Percentiles rank a stretch among this genome's conserved stretches.
These are phyloP conservation scores for Pseudobourletiella spinata DNA, from an alignment of 1,140 invertebrate species.

Conservation along the genomic window DNA sequence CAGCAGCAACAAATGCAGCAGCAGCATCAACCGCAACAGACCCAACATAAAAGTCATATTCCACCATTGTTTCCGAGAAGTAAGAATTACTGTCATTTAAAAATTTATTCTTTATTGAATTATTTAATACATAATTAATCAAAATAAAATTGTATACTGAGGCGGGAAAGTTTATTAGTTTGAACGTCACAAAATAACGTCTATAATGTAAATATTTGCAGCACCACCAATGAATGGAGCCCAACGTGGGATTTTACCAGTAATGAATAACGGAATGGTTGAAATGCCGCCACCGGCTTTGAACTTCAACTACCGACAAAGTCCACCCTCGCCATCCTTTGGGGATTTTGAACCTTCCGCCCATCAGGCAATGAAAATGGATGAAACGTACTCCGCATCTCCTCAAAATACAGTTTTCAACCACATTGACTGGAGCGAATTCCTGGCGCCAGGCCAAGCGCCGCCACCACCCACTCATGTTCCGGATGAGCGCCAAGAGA, in stretches of 20 bases:
- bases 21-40: not conserved
- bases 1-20: not conserved
- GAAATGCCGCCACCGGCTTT: not conserved
- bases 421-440: slow-evolving; percentile 35
- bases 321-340: slow-evolving; percentile 6
- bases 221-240: not conserved
- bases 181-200: too few relatives aligned
- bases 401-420: slow-evolving; percentile 24
- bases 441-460: slow-evolving; percentile 27
- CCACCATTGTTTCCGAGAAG: not conserved
- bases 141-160: too few relatives aligned
- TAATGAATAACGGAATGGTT: not conserved
- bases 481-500: slow-evolving; percentile 7
- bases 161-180: too few relatives aligned
- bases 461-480: slow-evolving; percentile 28
- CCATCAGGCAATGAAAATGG: not conserved
- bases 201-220: slow-evolving; percentile 1
- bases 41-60: too few relatives aligned
- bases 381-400: not conserved
- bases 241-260: not conserved
- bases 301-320: not conserved
- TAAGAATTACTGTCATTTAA: slow-evolving; percentile 8
- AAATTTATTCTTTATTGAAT: too few relatives aligned
- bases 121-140: too few relatives aligned
- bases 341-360: slow-evolving; percentile 5